These are phyloP conservation scores for Diaprepes abbreviatus DNA, from an alignment of 2,888 invertebrate genomes.

Conservation along the genomic window DNA sequence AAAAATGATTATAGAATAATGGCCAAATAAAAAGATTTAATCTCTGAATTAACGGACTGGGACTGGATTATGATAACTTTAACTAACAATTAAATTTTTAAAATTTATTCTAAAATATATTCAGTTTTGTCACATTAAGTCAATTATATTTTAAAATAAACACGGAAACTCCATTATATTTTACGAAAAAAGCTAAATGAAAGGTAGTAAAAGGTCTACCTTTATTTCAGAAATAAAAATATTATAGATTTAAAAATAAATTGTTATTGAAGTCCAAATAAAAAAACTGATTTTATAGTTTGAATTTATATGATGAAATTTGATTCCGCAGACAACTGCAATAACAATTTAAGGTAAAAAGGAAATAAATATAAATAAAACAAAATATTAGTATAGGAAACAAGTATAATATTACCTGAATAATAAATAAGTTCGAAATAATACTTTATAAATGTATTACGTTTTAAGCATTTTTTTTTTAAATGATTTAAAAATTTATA, in stretches of 20 bases:
- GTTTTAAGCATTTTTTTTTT: no score
- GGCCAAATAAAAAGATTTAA: no score
- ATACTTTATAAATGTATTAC: no score
- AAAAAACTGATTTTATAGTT: conserved; percentile 3
- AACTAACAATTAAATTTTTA: no score
- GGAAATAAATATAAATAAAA: conserved; percentile 7
- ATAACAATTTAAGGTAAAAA: not conserved
- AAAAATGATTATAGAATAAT: no score
- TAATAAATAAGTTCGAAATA: no score
- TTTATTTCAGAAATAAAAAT: conserved; percentile 6
- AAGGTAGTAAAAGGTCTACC: not conserved
- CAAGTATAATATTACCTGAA: no score
- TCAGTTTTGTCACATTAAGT: no score
- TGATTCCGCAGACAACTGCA: not conserved
- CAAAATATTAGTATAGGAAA: not conserved
- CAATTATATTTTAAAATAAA: not conserved
- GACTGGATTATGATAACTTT: no score
- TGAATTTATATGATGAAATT: conserved; percentile 6
- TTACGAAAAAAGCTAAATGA: not conserved
- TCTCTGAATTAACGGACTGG: no score
- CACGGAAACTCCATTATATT: not conserved
- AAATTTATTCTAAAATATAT: no score
- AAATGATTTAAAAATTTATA: no score
- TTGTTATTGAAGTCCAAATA: not conserved
- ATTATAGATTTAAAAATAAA: conserved; percentile 3